Base-by-base conservation (phyloP, 2,113 vertebrate genomes). In the Chionomys nivalis region DNA sequence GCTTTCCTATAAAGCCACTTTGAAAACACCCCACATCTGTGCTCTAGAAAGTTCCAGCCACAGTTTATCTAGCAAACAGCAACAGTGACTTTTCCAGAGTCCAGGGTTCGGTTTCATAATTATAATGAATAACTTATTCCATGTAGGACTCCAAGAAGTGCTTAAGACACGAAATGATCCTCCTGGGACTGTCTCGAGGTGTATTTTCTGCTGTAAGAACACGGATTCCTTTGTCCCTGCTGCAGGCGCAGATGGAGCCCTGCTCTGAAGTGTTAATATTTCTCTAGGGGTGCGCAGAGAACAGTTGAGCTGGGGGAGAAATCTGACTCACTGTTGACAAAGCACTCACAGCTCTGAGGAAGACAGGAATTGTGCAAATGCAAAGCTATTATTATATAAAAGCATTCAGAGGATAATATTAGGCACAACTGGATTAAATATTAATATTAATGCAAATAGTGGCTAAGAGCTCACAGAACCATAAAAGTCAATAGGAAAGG, bases 361-460 rank as follows among this genome's bases (percentile, higher is more conserved):
- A 92, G 79, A 92, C 28, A 11, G 3, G 76, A 7, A 63, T 65
- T 95, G 93, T 94, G 49, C n/a, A 96, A 78, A 95, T 52, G 79
- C 89, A 88, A 83, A 83, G 94, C 90, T 95, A 93, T 95, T 95
- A 89, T 94, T 96, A 82, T 87, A 93, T 72, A 89, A 98, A 98
- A 93, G 49, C 93, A 76, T 79, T 97, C 31, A 0, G 73, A 93
- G 17, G 63, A 61, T 89, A 91, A 36, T 0, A 92, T 87, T 61
- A 95, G 95, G 96, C 91, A 95, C 93, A 92, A 97, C 36, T 95
- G 94, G 47, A 94, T 96, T 70, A 97, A 98, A 95, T 93, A 95
- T 79, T 97, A 97, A 97, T 97, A 98, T 96, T 90, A 98, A 97
- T 97, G 95, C 4, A 97, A 97, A 23, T 82, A 91, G 42, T 87